Conservation (phyloP, 2,797 vertebrate species). For the Nasua narica region DNA sequence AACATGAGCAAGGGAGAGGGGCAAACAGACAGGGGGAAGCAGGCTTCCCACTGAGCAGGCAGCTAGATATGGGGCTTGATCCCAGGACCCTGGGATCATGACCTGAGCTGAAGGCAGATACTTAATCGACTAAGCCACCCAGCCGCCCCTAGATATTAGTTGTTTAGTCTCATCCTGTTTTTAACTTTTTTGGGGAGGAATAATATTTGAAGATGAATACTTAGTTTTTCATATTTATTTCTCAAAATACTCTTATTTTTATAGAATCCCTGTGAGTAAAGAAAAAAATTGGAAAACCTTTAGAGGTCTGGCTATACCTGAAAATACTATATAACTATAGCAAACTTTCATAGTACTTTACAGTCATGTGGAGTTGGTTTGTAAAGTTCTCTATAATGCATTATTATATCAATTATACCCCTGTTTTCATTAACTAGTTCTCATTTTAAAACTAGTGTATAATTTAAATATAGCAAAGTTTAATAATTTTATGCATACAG, state of each 20-base stretch:
- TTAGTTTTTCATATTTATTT: not conserved
- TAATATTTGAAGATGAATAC: not conserved
- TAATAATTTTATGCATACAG: not conserved
- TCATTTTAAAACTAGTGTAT: not conserved
- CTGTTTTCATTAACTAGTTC: not conserved
- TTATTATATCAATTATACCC: not conserved
- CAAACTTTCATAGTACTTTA: not conserved
- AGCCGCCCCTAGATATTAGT: not conserved
- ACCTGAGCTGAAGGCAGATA: not conserved
- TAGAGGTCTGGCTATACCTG: not conserved
- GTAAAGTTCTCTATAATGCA: not conserved
- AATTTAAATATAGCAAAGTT: not conserved
- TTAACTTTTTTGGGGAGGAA: not conserved
- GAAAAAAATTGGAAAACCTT: not conserved
- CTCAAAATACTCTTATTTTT: not conserved
- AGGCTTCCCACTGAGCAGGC: not conserved
- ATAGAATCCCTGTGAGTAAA: not conserved
- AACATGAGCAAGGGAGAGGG: not conserved
- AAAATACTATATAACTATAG: not conserved
- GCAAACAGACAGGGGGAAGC: not conserved
- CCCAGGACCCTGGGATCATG: not conserved
- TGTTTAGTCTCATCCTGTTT: not conserved
- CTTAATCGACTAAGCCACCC: not conserved
- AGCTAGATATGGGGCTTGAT: not conserved
- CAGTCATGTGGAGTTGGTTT: not conserved